Evolutionary conservation across 2,888 invertebrate genomes (phyloP), one percentile per base, ranked within the genome.

Genomic region (Pseudeuparius sepicola): DNA sequence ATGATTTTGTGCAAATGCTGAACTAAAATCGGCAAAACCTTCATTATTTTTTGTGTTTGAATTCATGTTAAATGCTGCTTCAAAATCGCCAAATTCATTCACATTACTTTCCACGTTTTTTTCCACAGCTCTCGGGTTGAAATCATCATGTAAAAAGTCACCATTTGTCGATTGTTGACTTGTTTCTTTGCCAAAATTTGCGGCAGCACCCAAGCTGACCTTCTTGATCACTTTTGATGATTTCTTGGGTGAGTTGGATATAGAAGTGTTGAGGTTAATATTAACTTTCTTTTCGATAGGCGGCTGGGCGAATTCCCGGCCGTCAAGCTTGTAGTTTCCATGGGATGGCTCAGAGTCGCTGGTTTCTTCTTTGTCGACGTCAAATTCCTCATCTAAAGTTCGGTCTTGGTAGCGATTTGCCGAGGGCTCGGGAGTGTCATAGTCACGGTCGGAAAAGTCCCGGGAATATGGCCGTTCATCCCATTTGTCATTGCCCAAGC

Each of bases 21-120:
- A 74, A 40, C 70, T 68, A 59, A 88, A 87, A 63, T 87, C 88
- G 0, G 86, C 88, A 61, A 88, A 88, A 44, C 80, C 81, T 47
- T 78, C 81, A 40, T 59, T 20, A 20, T 20, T 20, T 7, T 20
- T 20, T 20, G n/a, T n/a, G 9, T 11, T 14, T 4, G 4, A 4
- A 11, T 4, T 46, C 33, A 56, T 52, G 9, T 65, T 68, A 57
- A 85, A 85, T 1, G 80, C 85, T 41, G 74, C 69, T 3, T 75
- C 66, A 56, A 87, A 87, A 61, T 86, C 84, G 0, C 85, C 85
- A 59, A 87, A 87, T 38, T 85, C 85, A 23, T 60, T 54, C 18
- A 54, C 24, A 23, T 24, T 37, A 12, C 9, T 39, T 40, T 4
- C 31, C 4, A 47, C 44, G 32, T 31, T 39, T 23, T 23, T 36